Percentiles rank a stretch among this genome's conserved stretches.
These are phyloP conservation scores for Chauna torquata DNA, from an alignment of 2,113 vertebrate species.

Conservation along the genomic window DNA sequence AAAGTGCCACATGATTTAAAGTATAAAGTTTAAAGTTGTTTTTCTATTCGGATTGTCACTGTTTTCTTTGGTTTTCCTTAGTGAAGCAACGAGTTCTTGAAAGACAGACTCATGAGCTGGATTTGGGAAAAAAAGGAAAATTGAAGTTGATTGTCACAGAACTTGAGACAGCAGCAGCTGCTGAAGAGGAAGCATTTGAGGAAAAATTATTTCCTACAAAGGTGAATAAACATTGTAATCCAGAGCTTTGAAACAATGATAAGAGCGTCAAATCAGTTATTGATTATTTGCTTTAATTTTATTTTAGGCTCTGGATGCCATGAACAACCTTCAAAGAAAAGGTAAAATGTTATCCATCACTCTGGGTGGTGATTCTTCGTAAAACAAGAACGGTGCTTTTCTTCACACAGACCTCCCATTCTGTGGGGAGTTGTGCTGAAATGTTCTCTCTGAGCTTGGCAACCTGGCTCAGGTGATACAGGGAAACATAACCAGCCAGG, in stretches of 20 bases:
- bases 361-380: background rate
- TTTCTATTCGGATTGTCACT: background rate
- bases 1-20: background rate
- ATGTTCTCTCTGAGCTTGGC: background rate
- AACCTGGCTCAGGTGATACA: background rate
- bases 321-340: background rate
- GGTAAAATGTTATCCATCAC: slow-evolving; percentile 36
- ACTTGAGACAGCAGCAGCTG: background rate
- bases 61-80: slow-evolving; percentile 44
- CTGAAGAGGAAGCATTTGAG: background rate
- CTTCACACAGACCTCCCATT: background rate
- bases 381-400: background rate
- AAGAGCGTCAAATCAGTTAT: background rate
- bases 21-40: background rate
- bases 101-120: slow-evolving; percentile 77
- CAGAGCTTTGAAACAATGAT: background rate
- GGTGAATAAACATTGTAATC: slow-evolving; percentile 12
- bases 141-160: slow-evolving; percentile 76
- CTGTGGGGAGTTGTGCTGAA: background rate
- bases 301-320: slow-evolving; percentile 41
- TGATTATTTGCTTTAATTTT: slow-evolving; percentile 45
- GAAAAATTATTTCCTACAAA: background rate
- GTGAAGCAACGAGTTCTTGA: slow-evolving; percentile 80
- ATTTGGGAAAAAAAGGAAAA: slow-evolving; percentile 20
- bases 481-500: background rate